Conservation (phyloP, 2,888 invertebrate genomes). For the Anoncus sp. region DNA sequence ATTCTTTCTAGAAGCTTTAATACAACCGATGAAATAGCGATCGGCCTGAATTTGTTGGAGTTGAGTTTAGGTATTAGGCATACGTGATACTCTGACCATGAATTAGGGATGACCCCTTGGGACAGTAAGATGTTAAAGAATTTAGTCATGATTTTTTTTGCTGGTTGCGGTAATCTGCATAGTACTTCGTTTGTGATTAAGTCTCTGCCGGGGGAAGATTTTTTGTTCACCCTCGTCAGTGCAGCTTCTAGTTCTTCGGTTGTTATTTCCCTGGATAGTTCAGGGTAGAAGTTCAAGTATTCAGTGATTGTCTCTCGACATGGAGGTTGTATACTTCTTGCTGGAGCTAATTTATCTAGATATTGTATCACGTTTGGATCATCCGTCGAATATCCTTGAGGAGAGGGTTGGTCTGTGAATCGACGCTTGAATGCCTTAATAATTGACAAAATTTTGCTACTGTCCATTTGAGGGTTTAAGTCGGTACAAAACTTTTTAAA, state of each 20-base stretch:
- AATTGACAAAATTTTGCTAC: not conserved
- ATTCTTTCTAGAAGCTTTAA: conserved; percentile 30
- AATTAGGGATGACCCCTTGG: not conserved
- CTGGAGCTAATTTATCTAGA: not conserved
- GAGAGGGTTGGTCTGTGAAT: not conserved
- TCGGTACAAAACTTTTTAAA: not conserved
- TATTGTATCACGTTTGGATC: not conserved
- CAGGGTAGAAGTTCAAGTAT: no score
- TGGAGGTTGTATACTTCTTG: no score
- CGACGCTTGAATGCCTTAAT: not conserved
- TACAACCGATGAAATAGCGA: not conserved
- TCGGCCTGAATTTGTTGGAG: not conserved
- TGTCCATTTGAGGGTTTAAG: not conserved
- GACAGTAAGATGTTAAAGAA: not conserved
- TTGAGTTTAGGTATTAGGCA: not conserved
- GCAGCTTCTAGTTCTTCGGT: no score
- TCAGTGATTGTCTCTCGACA: no score
- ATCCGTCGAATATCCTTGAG: not conserved
- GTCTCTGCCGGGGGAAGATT: not conserved
- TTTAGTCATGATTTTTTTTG: not conserved
- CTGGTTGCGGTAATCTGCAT: not conserved
- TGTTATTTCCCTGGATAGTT: no score
- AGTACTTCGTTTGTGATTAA: not conserved
- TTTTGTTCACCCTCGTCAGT: no score
- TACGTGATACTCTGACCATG: not conserved